Conservation (phyloP, 2,113 vertebrate species). For the Formicarius rufipectus region DNA sequence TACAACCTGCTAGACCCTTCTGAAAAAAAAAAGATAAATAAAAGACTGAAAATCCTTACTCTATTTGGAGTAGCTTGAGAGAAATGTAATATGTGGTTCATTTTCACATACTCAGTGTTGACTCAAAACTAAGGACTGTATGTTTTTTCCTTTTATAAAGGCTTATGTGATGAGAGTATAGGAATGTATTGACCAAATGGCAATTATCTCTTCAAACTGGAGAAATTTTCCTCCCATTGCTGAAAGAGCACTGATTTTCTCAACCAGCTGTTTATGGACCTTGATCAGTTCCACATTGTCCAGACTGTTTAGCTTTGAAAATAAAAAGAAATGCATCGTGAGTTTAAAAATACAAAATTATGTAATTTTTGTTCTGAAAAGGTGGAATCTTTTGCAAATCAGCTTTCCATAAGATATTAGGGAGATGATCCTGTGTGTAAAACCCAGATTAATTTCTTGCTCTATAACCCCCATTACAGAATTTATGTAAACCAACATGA, state of each 20-base stretch:
- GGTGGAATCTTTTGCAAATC: not conserved
- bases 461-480: not conserved
- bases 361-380: not conserved
- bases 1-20: not conserved
- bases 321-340: not conserved
- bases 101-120: not conserved
- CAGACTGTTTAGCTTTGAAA: slow-evolving; percentile 79
- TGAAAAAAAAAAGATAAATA: not conserved
- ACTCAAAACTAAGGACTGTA: not conserved
- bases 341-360: not conserved
- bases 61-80: not conserved
- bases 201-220: slow-evolving; percentile 85
- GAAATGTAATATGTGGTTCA: not conserved
- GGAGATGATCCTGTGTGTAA: not conserved
- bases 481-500: not conserved
- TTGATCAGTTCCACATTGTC: slow-evolving; percentile 87
- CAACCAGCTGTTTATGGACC: slow-evolving; percentile 84
- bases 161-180: not conserved
- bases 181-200: not conserved
- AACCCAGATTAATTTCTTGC: not conserved
- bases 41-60: not conserved
- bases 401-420: not conserved
- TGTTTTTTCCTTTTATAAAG: not conserved
- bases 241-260: slow-evolving; percentile 78
- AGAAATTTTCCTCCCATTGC: slow-evolving; percentile 83